phyloP scores from a whole-genome alignment of 64 coral and sea anemone genomes.

The Trachythela sp. region DNA sequence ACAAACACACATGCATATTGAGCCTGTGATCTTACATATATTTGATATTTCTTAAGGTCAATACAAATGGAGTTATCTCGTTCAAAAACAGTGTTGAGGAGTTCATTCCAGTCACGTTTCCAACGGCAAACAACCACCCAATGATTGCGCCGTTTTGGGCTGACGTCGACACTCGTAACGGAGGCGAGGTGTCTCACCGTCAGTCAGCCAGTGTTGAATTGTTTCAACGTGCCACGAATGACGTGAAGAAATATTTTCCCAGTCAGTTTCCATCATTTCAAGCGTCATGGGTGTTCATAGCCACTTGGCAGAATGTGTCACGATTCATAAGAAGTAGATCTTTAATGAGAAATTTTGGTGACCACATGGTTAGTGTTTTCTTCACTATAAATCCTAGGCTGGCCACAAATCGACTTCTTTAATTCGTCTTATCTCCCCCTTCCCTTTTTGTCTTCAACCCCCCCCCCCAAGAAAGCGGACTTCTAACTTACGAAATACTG shows the following conservation, averaged over 20 bases:
- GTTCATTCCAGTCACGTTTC: neutral
- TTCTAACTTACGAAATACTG: no score
- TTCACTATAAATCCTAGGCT: no score
- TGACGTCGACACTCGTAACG: neutral
- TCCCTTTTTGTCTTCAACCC: no score
- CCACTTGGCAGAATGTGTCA: conserved; percentile 8
- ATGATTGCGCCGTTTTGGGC: conserved; percentile 5
- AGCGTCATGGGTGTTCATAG: conserved; percentile 15
- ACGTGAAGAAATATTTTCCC: neutral
- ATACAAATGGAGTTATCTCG: neutral
- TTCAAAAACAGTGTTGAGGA: neutral
- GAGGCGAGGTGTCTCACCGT: neutral
- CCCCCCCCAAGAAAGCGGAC: no score
- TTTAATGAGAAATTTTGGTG: neutral
- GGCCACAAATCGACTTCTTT: no score
- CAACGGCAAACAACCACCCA: neutral
- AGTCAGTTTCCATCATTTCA: neutral
- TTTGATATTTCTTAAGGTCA: neutral
- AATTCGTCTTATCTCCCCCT: no score
- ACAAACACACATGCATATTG: no score
- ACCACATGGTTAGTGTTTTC: neutral
- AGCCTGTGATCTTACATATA: neutral
- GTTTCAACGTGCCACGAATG: neutral
- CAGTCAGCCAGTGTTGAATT: neutral
- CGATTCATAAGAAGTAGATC: neutral